phyloP scores from a whole-genome alignment of 2,113 vertebrate species.

The Tauraco erythrolophus region DNA sequence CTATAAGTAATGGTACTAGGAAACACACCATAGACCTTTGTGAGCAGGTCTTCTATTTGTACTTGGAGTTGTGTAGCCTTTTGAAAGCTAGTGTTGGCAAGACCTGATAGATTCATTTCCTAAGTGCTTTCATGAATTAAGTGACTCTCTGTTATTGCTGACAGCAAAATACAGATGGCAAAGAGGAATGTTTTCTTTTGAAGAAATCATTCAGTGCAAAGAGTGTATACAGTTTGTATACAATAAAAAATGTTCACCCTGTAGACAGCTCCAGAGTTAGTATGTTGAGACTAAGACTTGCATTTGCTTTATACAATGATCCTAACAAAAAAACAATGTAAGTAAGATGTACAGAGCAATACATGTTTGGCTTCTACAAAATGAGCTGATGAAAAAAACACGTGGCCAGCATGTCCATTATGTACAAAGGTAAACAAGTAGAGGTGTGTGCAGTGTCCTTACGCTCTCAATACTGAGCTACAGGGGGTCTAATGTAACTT shows the following conservation, averaged over 20 bases:
- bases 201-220: background rate
- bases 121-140: background rate
- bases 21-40: background rate
- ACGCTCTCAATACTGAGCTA: background rate
- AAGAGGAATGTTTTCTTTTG: background rate
- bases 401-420: no score
- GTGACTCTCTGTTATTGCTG: background rate
- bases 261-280: background rate
- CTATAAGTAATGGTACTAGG: background rate
- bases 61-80: background rate
- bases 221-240: background rate
- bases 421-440: background rate
- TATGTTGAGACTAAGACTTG: background rate
- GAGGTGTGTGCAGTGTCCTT: background rate
- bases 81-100: background rate
- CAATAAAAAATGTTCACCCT: background rate
- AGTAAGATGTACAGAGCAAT: background rate
- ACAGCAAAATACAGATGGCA: background rate
- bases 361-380: accelerated
- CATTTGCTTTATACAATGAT: background rate
- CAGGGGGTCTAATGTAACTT: background rate
- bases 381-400: background rate
- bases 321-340: background rate
- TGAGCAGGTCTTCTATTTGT: background rate
- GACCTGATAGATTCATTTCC: background rate